Evolutionary conservation across 92 coral and sea anemone genomes (phyloP), one percentile per base, ranked within the genome.

Genomic region (Umimayanthus kanabou): DNA sequence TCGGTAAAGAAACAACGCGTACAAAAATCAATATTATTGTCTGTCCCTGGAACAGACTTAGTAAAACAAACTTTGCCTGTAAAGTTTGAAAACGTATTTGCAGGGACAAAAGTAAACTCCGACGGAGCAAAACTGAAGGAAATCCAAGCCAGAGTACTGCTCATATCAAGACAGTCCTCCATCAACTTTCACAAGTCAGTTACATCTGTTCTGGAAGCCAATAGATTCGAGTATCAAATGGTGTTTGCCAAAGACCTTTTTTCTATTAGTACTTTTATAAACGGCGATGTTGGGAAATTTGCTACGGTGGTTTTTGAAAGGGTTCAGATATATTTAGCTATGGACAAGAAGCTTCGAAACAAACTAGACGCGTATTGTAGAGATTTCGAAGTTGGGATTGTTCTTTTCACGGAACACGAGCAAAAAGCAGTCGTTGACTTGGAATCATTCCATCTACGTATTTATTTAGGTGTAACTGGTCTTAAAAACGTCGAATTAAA

Each of bases 221-320:
- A 93, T 69, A 94, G 98, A 20, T 81, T 95, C 72, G 65, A 90
- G 5, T 94, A 92, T 73, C 92, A 93, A 47, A 50, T 93, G 67
- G 95, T 94, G 72, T 92, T 88, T 73, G 80, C 95, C 73, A 88
- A 49, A 25, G 88, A 89, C 57, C 87, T 76, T 29, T 89, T 89
- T 39, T 84, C 89, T 61, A 90, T 95, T 43, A 98, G 95, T 39
- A 81, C 85, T 55, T 87, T 97, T 33, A 82, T 89, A 55, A 92
- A 88, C 64, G 61, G 64, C 33, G 90, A 88, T 18, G 84, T 71
- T 5, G 98, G 98, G 49, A 94, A 90, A 49, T 97, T 87, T 73
- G 85, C 89, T 84, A 92, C 88, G 47, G 71, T 97, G 8, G 88
- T 97, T 23, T 97, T 97, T 73, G 98, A 96, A 81, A 97, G 97